phyloP scores from a whole-genome alignment of 2,797 vertebrate genomes.

The Choloepus didactylus region DNA sequence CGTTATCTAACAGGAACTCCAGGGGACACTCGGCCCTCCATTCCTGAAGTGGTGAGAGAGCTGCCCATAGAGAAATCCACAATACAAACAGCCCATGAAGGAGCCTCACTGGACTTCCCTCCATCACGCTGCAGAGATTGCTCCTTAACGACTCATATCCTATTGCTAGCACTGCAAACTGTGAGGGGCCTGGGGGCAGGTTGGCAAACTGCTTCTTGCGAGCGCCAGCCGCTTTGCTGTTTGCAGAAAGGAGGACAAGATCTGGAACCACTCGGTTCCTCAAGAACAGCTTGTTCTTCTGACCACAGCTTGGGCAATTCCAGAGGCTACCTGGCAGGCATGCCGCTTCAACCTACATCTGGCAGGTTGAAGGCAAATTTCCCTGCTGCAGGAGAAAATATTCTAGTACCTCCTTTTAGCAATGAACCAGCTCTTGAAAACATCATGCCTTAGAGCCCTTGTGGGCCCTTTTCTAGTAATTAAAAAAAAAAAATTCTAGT shows the following conservation, averaged over 20 bases:
- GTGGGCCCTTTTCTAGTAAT: not conserved
- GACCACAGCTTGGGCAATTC: not conserved
- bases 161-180: not conserved
- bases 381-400: not conserved
- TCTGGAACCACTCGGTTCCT: not conserved
- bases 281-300: not conserved
- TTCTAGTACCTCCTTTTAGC: not conserved
- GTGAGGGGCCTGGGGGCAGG: not conserved
- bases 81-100: not conserved
- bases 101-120: not conserved
- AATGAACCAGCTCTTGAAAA: not conserved
- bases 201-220: not conserved
- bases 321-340: not conserved
- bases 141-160: not conserved
- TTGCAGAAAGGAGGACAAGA: constrained; percentile 13
- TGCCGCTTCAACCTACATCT: not conserved
- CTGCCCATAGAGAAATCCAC: not conserved
- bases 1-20: not conserved
- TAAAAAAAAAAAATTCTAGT: not conserved
- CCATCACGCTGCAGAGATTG: not conserved
- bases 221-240: not conserved
- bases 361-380: not conserved
- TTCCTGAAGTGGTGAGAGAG: not conserved
- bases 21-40: not conserved
- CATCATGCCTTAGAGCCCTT: not conserved